Percentiles rank a stretch among this genome's conserved stretches.
These are phyloP conservation scores for Channa maculata DNA, from an alignment of 2,113 vertebrate species.

Conservation along the genomic window DNA sequence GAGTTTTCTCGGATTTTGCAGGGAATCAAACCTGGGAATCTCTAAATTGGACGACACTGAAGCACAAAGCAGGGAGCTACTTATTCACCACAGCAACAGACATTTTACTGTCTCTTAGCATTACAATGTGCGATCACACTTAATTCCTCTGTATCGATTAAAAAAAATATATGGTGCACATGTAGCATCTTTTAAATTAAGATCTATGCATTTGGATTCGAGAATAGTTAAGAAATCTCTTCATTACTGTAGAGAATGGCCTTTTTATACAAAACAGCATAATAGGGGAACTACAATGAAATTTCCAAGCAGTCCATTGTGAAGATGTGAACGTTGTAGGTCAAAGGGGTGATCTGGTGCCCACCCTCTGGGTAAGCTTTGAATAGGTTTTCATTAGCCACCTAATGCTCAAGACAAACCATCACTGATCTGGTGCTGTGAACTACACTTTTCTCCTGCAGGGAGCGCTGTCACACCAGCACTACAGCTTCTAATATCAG, in stretches of 20 bases:
- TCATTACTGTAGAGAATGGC: constrained; percentile 26
- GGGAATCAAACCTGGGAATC: constrained; percentile 58
- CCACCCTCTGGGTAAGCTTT: constrained; percentile 30
- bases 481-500: constrained; percentile 36
- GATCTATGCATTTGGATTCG: constrained; percentile 73
- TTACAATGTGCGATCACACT: constrained; percentile 47
- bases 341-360: constrained; percentile 38
- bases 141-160: constrained; percentile 11
- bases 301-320: constrained; percentile 42
- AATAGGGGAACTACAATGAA: constrained; percentile 12
- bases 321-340: constrained; percentile 42
- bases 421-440: constrained; percentile 53
- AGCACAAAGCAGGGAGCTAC: constrained; percentile 75
- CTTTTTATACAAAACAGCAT: constrained; percentile 47
- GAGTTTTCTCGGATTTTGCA: constrained; percentile 59
- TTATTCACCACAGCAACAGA: constrained; percentile 43
- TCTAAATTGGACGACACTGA: constrained; percentile 55
- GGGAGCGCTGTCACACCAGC: constrained; percentile 68
- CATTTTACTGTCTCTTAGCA: constrained; percentile 56
- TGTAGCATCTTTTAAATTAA: constrained; percentile 54
- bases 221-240: constrained; percentile 6
- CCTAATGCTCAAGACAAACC: constrained; percentile 17
- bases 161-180: constrained; percentile 37
- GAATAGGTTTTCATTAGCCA: constrained; percentile 19
- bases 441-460: constrained; percentile 61